phyloP scores from a whole-genome alignment of 2,888 invertebrate genomes.

The Cancer borealis region DNA sequence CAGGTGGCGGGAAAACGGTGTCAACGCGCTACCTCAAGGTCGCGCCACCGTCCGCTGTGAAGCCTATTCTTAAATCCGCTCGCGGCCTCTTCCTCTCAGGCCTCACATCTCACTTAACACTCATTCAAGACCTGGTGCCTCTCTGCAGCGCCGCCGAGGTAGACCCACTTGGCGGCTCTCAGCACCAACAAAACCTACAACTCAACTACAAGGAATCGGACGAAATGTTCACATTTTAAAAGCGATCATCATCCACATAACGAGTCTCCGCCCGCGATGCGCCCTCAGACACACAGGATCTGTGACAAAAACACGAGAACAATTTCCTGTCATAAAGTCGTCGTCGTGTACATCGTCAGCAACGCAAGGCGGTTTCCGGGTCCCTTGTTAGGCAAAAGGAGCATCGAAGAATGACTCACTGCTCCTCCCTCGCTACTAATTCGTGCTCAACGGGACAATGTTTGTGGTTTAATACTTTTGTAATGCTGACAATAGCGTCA shows the following conservation, averaged over 20 bases:
- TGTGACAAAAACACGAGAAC: conserved; percentile 58
- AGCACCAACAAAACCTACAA: background rate
- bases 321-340: conserved; percentile 61
- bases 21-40: conserved; percentile 69
- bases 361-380: conserved; percentile 37
- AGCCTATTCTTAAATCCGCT: conserved; percentile 21
- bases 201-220: background rate
- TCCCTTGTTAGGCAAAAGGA: conserved; percentile 38
- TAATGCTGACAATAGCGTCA: background rate
- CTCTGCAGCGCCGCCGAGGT: background rate
- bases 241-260: background rate
- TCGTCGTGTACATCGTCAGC: conserved; percentile 33
- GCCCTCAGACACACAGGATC: conserved; percentile 47
- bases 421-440: background rate
- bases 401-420: conserved; percentile 9
- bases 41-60: conserved; percentile 38
- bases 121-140: conserved; percentile 4
- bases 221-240: background rate
- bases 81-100: conserved; percentile 33
- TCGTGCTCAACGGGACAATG: background rate
- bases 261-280: conserved; percentile 6
- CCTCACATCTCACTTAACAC: background rate
- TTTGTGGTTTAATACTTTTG: background rate
- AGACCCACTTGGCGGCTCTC: background rate
- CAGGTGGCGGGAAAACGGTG: conserved; percentile 72